Percentiles rank a stretch among this genome's conserved stretches.
Conservation (phyloP, 2,113 vertebrate genomes). For the Tursiops truncatus region DNA sequence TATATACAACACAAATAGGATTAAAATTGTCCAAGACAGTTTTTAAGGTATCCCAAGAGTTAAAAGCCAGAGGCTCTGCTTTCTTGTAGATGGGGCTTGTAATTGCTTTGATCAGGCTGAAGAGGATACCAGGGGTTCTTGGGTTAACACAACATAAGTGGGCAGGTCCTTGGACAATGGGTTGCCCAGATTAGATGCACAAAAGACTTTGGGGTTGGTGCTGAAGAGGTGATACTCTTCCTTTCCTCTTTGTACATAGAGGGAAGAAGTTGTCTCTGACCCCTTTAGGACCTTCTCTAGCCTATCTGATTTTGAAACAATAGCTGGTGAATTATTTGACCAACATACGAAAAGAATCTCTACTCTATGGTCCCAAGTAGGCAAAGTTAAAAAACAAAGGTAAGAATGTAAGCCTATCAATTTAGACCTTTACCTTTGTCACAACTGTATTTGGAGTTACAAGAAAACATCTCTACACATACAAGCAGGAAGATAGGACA, state of each 20-base stretch:
- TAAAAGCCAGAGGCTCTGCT: slow-evolving; percentile 45
- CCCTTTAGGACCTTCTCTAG: not conserved
- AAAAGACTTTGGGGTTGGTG: slow-evolving; percentile 23
- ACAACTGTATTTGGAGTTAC: not conserved
- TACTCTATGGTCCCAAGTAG: not conserved
- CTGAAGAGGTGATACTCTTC: slow-evolving; percentile 39
- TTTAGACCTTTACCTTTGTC: slow-evolving; percentile 19
- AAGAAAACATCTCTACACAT: not conserved
- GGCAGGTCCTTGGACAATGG: slow-evolving; percentile 13
- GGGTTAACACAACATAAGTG: slow-evolving; percentile 26
- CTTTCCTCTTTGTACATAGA: slow-evolving; percentile 24
- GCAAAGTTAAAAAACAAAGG: slow-evolving; percentile 34
- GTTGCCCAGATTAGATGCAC: not conserved
- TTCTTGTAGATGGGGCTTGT: slow-evolving; percentile 20
- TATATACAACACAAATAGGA: slow-evolving; percentile 20
- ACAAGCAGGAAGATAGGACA: not conserved
- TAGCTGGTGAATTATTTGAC: slow-evolving; percentile 41
- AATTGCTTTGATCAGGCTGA: slow-evolving; percentile 26
- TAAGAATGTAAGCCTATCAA: slow-evolving; percentile 36
- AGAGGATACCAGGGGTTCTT: slow-evolving; percentile 20
- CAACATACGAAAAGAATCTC: slow-evolving; percentile 2
- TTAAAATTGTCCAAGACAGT: slow-evolving; percentile 21
- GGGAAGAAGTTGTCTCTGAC: slow-evolving; percentile 38
- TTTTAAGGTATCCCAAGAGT: slow-evolving; percentile 18
- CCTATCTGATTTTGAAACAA: slow-evolving; percentile 33